Conservation (phyloP, 2,113 vertebrate species). For the Phoenicopterus ruber region DNA sequence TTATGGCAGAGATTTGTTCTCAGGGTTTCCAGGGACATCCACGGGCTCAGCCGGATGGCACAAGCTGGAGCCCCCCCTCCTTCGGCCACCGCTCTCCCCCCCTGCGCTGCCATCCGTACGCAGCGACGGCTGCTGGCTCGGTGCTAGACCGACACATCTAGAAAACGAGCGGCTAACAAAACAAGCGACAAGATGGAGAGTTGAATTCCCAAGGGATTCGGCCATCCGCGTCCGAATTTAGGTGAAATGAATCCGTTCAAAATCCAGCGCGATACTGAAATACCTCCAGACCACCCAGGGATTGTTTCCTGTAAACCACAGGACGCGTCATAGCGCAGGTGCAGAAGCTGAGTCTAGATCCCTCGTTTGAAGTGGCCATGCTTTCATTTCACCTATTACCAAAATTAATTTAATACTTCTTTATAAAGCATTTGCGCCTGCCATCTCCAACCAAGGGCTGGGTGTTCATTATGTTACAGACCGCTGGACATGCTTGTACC, state of each 20-base stretch:
- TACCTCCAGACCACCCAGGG: background rate
- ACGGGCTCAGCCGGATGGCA: fast-evolving
- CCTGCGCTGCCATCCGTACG: fast-evolving
- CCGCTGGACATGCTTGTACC: background rate
- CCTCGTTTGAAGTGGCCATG: background rate
- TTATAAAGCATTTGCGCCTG: background rate
- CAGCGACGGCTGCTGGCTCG: fast-evolving
- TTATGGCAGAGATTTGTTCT: background rate
- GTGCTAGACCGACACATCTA: fast-evolving
- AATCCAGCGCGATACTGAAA: background rate
- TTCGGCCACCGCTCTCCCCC: fast-evolving
- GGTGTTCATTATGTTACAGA: background rate
- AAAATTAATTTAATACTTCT: background rate
- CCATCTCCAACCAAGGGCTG: background rate
- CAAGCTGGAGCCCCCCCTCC: background rate
- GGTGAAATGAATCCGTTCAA: background rate
- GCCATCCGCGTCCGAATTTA: fast-evolving
- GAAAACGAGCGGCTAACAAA: background rate
- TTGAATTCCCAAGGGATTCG: background rate
- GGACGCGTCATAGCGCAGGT: background rate
- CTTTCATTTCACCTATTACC: background rate
- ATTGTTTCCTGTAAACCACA: background rate
- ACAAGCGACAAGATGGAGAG: background rate
- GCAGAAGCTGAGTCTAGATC: background rate
- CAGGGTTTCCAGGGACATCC: background rate